Percentiles rank a stretch among this genome's conserved stretches.
These are phyloP conservation scores for Parotia lawesii DNA, from an alignment of 2,113 vertebrate species.

Conservation along the genomic window DNA sequence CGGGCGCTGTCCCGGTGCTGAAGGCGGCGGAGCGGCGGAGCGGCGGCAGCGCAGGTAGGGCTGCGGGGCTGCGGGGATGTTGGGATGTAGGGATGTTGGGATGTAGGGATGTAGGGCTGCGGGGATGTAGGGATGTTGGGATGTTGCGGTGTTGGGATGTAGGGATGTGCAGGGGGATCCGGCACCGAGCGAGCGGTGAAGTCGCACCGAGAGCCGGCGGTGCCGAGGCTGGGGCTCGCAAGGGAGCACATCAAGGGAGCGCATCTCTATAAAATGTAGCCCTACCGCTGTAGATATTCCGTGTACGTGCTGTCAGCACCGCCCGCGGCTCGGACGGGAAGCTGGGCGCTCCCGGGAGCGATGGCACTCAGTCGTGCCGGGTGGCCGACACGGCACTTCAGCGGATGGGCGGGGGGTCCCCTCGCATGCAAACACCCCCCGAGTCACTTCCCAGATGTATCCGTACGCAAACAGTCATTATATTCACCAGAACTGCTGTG, in stretches of 20 bases:
- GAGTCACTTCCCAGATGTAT: neutral
- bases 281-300: rapidly evolving
- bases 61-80: neutral
- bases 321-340: neutral
- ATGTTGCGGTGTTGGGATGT: neutral
- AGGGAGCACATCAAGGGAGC: rapidly evolving
- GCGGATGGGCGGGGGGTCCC: neutral
- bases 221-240: neutral
- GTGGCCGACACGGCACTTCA: neutral
- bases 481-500: rapidly evolving
- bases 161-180: neutral
- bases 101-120: neutral
- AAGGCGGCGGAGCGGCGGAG: slow-evolving; percentile 57
- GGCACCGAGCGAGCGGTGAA: neutral
- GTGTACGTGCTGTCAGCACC: rapidly evolving
- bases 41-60: slow-evolving; percentile 48
- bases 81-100: no score
- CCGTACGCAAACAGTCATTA: rapidly evolving
- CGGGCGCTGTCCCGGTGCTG: slow-evolving; percentile 84
- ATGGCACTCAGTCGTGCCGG: rapidly evolving
- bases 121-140: rapidly evolving
- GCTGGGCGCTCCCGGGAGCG: neutral
- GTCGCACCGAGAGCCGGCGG: neutral
- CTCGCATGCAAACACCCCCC: neutral
- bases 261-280: rapidly evolving